phyloP scores from a whole-genome alignment of 2,797 vertebrate species.

The Falco novaeseelandiae region DNA sequence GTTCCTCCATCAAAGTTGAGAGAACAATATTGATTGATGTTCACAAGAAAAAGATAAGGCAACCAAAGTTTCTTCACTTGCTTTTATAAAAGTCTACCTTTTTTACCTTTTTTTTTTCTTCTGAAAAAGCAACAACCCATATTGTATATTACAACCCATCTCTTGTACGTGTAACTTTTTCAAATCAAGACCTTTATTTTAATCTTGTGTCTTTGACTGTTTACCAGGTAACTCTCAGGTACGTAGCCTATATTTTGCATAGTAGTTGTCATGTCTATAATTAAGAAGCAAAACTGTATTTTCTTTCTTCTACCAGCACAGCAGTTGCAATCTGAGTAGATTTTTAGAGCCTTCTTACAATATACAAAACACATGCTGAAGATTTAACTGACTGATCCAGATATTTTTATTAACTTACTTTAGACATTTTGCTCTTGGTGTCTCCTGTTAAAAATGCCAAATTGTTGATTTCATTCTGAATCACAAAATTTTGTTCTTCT shows the following conservation, averaged over 20 bases:
- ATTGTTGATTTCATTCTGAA: conserved; percentile 99
- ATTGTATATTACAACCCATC: neutral
- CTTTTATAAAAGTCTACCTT: neutral
- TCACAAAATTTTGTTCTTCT: conserved; percentile 99
- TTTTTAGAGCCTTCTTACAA: neutral
- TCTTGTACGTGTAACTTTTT: neutral
- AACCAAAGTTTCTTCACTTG: neutral
- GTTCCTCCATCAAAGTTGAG: neutral
- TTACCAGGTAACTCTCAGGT: conserved; percentile 10
- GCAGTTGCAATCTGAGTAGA: neutral
- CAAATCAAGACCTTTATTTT: neutral
- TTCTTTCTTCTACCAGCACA: neutral
- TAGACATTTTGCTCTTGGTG: conserved; percentile 98
- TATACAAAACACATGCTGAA: neutral
- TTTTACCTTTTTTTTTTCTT: neutral
- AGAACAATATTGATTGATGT: neutral
- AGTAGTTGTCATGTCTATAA: neutral
- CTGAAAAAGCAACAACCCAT: neutral
- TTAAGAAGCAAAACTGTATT: neutral
- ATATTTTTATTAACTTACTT: conserved; percentile 82
- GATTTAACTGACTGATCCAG: neutral
- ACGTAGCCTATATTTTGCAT: neutral
- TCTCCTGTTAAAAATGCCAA: conserved; percentile 97
- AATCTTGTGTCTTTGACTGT: neutral
- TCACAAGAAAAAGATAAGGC: neutral